Percentiles rank a stretch among this genome's conserved stretches.
These are phyloP conservation scores for Montipora foliosa DNA, from an alignment of 64 coral and sea anemone genomes.

Conservation along the genomic window DNA sequence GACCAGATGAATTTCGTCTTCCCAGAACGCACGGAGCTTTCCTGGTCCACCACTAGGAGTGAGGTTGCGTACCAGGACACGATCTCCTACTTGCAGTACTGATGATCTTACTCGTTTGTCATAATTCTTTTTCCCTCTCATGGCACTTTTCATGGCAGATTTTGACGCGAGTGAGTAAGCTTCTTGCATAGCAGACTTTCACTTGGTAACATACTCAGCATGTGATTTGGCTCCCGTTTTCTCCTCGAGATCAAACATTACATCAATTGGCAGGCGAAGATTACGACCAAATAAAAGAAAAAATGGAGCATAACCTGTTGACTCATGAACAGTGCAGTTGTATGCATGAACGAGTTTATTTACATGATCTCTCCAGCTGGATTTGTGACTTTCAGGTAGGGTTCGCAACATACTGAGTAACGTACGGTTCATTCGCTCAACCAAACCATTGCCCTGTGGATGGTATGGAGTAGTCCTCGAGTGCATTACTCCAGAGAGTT, in stretches of 20 bases:
- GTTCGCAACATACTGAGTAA: no score
- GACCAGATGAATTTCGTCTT: conserved; percentile 58
- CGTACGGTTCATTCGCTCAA: no score
- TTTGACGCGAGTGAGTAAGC: conserved; percentile 53
- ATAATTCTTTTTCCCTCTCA: conserved; percentile 65
- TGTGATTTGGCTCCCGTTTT: conserved; percentile 2
- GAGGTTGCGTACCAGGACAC: conserved; percentile 65
- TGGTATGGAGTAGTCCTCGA: no score
- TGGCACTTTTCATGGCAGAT: conserved; percentile 32
- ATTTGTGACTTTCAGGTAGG: no score
- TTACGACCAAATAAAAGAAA: conserved; percentile 58
- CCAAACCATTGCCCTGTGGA: no score
- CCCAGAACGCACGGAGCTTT: conserved; percentile 64
- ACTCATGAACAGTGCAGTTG: no score
- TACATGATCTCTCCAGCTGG: no score
- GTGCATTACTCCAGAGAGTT: no score
- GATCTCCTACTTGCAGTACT: conserved; percentile 55
- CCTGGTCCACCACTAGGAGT: conserved; percentile 15
- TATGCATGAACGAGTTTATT: no score
- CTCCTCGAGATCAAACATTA: conserved; percentile 32
- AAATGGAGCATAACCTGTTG: conserved; percentile 27
- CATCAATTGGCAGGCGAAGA: conserved; percentile 69
- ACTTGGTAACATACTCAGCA: conserved; percentile 55
- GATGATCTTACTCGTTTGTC: conserved; percentile 50
- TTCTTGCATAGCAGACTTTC: conserved; percentile 57